Percentiles rank a stretch among this genome's conserved stretches.
These are phyloP conservation scores for Paragorgia papillata DNA, from an alignment of 92 coral and sea anemone species.

Conservation along the genomic window DNA sequence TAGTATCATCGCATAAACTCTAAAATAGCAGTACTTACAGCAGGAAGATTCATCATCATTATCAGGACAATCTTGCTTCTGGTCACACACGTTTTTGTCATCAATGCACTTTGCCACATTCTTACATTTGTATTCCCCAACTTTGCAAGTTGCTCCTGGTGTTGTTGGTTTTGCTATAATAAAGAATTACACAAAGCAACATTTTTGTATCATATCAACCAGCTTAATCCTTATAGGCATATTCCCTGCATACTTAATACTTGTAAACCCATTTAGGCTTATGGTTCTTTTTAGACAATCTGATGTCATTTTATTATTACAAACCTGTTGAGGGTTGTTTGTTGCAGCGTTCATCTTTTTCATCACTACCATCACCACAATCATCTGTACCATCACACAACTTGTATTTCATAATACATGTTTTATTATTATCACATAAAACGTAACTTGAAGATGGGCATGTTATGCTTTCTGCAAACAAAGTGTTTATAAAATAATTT, in stretches of 20 bases:
- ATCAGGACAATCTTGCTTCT: conserved; percentile 75
- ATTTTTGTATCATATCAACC: too few species aligned
- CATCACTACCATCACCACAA: conserved; percentile 89
- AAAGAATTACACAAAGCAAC: too few species aligned
- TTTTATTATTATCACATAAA: conserved; percentile 65
- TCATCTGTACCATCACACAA: conserved; percentile 74
- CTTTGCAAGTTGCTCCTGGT: conserved; percentile 54
- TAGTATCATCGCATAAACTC: too few species aligned
- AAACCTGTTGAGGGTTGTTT: neutral
- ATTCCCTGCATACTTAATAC: neutral
- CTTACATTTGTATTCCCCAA: conserved; percentile 70
- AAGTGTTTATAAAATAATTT: neutral
- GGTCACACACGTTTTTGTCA: conserved; percentile 71
- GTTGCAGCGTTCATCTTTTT: conserved; percentile 40
- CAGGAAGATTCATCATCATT: conserved; percentile 87
- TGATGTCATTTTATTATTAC: too few species aligned
- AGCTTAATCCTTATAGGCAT: too few species aligned
- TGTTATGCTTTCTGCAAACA: conserved; percentile 9
- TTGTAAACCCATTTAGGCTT: neutral
- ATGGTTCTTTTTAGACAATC: neutral
- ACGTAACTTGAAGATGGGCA: conserved; percentile 17
- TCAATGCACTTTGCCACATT: conserved; percentile 68
- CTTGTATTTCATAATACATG: conserved; percentile 66
- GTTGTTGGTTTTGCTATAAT: conserved; percentile 49
- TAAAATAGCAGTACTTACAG: conserved; percentile 75